Evolutionary conservation across 2,113 vertebrate species (phyloP), one percentile per base, ranked within the genome.

Genomic region (Pongo pygmaeus): DNA sequence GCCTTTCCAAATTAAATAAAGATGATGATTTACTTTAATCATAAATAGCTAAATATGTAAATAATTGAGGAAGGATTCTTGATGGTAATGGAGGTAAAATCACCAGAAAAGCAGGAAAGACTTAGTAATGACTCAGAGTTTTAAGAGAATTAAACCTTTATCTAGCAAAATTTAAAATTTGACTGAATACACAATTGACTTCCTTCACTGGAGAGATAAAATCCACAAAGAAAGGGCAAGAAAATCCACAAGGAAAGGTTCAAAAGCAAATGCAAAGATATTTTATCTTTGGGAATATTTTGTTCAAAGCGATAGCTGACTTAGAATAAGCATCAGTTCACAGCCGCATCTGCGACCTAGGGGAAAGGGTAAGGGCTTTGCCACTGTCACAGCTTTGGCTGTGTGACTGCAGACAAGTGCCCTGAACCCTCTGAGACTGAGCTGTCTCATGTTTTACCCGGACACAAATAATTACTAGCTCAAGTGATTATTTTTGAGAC

Each of bases 1-100:
- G 57, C 6, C 64, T 77, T 78, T 57, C 27, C n/a, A 88, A 97
- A 84, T 96, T 94, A 93, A 96, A 89, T 97, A 97, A 96, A 96
- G 70, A 89, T 90, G 79, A 95, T 89, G 30, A 11, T 74, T 89
- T 86, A 35, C 1, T 85, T 97, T 86, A 95, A 91, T 91, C 74
- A 94, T 43, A 91, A 95, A 72, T 89, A 94, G 89, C 75, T 67
- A 90, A 95, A 84, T 87, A 97, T 81, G 75, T n/a, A 97, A 97
- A 89, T 97, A 96, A 94, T 87, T 89, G 86, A 87, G 69, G 55
- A 85, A 87, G 18, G 10, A 48, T 70, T 17, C 35, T 79, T 74
- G 27, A 55, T 77, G 48, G 23, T 74, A 35, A 38, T 38, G n/a
- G 25, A 75, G 30, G 20, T 84, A 48, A 97, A 94, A 25, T 61